A percentile compares a stretch with the other conserved stretches of the same genome.
phyloP scores from a whole-genome alignment of 1,140 invertebrate species.

The Arion vulgaris region DNA sequence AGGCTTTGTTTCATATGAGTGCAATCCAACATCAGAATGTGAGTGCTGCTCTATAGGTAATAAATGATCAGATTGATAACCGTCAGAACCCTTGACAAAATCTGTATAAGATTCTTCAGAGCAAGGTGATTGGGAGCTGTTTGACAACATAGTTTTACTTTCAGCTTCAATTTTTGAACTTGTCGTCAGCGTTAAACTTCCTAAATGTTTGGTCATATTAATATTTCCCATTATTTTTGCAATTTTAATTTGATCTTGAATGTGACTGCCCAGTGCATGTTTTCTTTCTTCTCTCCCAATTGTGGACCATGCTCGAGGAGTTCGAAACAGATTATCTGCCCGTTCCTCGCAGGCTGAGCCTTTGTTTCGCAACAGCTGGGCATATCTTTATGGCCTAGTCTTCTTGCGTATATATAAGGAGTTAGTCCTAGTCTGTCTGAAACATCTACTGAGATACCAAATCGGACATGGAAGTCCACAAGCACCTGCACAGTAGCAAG shows the following conservation, averaged over 20 bases:
- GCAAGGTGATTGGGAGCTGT: no score
- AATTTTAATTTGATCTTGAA: conserved; percentile 48
- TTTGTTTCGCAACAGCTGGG: conserved; percentile 49
- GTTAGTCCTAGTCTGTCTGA: conserved; percentile 61
- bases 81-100: no score
- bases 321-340: conserved; percentile 57
- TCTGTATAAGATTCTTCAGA: no score
- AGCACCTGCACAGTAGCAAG: conserved; percentile 49
- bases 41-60: no score
- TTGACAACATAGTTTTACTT: no score
- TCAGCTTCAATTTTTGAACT: no score
- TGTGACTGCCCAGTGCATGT: conserved; percentile 34
- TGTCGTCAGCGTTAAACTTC: no score
- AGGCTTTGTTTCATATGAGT: no score
- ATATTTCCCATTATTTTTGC: conserved; percentile 46
- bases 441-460: conserved; percentile 59
- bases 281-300: conserved; percentile 58
- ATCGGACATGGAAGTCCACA: conserved; percentile 53
- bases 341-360: conserved; percentile 58
- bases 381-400: conserved; percentile 58
- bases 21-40: no score
- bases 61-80: no score
- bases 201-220: not conserved
- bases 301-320: conserved; percentile 59
- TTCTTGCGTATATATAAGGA: conserved; percentile 61